phyloP scores from a whole-genome alignment of 2,888 invertebrate genomes.

The Acrobasis suavella region DNA sequence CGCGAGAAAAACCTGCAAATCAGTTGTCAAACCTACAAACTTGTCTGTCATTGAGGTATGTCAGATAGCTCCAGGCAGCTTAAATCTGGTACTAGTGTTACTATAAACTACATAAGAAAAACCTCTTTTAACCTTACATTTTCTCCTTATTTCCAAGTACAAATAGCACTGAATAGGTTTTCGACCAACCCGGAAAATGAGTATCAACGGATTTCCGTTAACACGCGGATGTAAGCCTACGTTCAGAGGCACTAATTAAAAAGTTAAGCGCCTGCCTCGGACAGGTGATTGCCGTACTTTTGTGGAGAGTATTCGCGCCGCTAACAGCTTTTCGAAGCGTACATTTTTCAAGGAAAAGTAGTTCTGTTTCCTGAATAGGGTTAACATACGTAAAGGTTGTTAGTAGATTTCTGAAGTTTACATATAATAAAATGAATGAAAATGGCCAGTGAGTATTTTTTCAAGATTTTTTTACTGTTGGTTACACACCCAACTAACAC shows the following conservation, averaged over 20 bases:
- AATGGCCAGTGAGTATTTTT: no score
- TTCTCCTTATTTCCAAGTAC: background rate
- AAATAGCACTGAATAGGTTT: constrained; percentile 12
- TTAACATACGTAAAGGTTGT: background rate
- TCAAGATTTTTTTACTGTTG: no score
- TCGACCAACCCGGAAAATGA: constrained; percentile 8
- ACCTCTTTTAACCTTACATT: background rate
- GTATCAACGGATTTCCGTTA: constrained; percentile 16
- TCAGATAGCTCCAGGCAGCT: no score
- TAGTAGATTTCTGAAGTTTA: no score
- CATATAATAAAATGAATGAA: no score
- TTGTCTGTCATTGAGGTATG: no score
- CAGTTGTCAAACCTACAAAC: no score
- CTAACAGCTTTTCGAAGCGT: constrained; percentile 17
- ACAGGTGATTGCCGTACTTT: constrained; percentile 36
- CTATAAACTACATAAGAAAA: background rate
- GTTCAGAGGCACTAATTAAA: constrained; percentile 37
- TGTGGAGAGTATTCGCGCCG: constrained; percentile 14
- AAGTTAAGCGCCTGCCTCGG: constrained; percentile 37
- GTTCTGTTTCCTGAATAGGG: background rate
- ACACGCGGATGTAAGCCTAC: constrained; percentile 18
- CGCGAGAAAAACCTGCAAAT: no score
- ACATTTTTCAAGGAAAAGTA: background rate
- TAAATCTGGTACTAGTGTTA: no score
- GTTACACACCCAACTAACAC: no score